phyloP scores from a whole-genome alignment of 2,797 vertebrate species.

The Enteromius paludinosus region DNA sequence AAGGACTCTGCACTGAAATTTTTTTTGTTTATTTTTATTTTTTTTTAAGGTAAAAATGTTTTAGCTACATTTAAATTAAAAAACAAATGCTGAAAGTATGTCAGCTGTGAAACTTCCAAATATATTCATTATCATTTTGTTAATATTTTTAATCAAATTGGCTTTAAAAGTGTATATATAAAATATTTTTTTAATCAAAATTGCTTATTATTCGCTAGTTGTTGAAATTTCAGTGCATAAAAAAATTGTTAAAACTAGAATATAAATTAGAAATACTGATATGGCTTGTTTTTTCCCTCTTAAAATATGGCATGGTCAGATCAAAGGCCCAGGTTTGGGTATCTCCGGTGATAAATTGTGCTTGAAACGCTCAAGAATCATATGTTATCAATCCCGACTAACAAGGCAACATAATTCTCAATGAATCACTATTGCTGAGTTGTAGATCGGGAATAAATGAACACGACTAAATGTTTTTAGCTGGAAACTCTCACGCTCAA shows the following conservation, averaged over 20 bases:
- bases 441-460: not conserved
- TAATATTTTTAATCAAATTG: not conserved
- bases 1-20: not conserved
- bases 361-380: not conserved
- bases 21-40: too few species aligned
- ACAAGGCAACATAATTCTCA: not conserved
- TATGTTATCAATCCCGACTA: not conserved
- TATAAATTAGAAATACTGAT: not conserved
- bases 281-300: not conserved
- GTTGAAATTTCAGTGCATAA: not conserved
- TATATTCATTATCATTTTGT: not conserved
- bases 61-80: too few species aligned
- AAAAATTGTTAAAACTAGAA: not conserved
- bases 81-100: too few species aligned
- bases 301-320: not conserved
- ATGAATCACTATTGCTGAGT: not conserved
- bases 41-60: too few species aligned
- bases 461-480: not conserved
- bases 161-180: too few species aligned
- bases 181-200: too few species aligned
- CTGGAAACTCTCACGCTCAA: not conserved
- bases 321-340: not conserved
- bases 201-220: not conserved
- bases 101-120: not conserved
- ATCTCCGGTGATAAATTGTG: slow-evolving; percentile 36